Evolutionary conservation across 2,797 vertebrate species (phyloP).

Genomic region (Anabas testudineus): DNA sequence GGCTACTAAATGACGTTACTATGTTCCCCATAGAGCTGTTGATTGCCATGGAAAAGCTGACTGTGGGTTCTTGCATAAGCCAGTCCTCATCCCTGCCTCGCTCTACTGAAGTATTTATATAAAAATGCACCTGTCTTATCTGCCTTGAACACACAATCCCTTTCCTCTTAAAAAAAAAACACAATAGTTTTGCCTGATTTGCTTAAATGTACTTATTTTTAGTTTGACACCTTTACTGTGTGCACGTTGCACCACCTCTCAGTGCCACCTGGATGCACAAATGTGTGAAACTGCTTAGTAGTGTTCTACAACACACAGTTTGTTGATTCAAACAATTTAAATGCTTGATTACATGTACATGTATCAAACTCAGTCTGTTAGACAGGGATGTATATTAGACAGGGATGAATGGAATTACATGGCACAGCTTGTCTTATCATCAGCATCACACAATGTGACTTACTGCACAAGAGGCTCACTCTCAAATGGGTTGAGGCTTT

Average conservation of each 20-base stretch:
- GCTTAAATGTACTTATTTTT: not conserved
- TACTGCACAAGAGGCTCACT: not conserved
- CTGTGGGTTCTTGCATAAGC: not conserved
- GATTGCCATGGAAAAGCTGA: conserved; percentile 14
- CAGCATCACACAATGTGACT: not conserved
- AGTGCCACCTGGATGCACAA: not conserved
- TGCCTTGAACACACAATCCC: not conserved
- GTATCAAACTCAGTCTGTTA: not conserved
- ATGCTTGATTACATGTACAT: no score
- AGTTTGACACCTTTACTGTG: not conserved
- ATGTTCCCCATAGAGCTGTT: conserved; percentile 17
- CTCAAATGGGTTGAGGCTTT: not conserved
- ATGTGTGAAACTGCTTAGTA: not conserved
- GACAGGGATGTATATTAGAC: conserved; percentile 13
- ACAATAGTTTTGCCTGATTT: not conserved
- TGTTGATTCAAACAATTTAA: no score
- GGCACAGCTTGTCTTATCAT: not conserved
- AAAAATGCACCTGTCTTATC: not conserved
- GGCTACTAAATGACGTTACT: conserved; percentile 31
- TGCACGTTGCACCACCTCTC: not conserved
- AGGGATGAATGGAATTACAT: not conserved
- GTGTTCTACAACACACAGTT: not conserved
- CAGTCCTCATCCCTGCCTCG: not conserved
- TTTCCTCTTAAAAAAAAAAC: not conserved
- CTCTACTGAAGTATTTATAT: not conserved